Evolutionary conservation across 92 coral and sea anemone genomes (phyloP), one percentile per base, ranked within the genome.

Genomic region (Hydrozoanthus gracilis): DNA sequence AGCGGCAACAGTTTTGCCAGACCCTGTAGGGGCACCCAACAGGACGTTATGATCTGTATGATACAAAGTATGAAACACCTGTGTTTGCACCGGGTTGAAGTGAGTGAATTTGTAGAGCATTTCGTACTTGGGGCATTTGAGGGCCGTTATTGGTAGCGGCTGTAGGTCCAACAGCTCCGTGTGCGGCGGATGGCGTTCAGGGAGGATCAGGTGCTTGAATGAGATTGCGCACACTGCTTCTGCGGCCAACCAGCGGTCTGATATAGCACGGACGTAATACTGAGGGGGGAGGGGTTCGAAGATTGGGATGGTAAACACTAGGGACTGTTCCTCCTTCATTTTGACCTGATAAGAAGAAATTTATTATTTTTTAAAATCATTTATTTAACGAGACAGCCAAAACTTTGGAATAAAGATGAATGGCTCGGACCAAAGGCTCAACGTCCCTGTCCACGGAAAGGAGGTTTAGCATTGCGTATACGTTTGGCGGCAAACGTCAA

Each of bases 11-110:
- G 99, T 97, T 68, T 97, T 97, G 2, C 99, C 99, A 15, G 98
- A 95, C 5, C 99, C 99, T 6, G 99, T 97, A 65, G 99, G 99
- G n/a, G 99, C 99, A 3, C 99, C 99, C 20, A 97, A 95, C 55
- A 97, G 87, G 16, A 97, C 98, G 83, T 95, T 97, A 72, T 95
- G 96, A 77, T 97, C 99, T 9, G 99, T 88, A 83, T 97, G 95
- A 82, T 95, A 97, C 67, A 95, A 91, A 3, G 98, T 95, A 87
- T 97, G 99, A 71, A 97, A 97, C 18, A 94, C 92, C 91, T 97
- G 99, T 3, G 99, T 97, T 90, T 97, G 99, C 11, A 97, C 95
- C 44, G 99, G 99, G 80, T 97, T 97, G 88, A 97, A 97, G 86
- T 97, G 99, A 14, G 95, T 93, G 64, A 97, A 97, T 88, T 94